phyloP scores from a whole-genome alignment of 35 echinoderm and acorn worm species.

The Lytechinus variegatus region DNA sequence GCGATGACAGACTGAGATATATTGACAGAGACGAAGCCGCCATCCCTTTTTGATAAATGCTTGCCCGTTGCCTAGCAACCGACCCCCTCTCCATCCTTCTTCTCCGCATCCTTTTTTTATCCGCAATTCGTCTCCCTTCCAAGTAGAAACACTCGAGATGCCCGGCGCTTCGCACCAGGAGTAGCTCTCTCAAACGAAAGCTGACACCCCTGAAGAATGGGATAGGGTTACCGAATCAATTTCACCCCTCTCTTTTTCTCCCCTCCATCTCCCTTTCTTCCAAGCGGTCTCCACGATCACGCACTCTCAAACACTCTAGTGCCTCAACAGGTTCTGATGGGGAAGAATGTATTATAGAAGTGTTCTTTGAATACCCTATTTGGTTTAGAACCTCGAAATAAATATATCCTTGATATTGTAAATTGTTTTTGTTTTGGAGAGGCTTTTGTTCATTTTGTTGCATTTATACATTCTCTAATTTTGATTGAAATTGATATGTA shows the following conservation, averaged over 20 bases:
- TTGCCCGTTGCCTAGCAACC: background rate
- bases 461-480: too few relatives aligned
- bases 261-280: background rate
- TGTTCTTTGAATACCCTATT: background rate
- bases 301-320: background rate
- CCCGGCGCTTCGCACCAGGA: background rate
- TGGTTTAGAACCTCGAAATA: background rate
- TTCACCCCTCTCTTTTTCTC: background rate
- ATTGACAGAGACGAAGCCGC: background rate
- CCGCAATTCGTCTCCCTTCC: background rate
- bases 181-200: background rate
- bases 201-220: background rate
- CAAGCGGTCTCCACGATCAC: background rate
- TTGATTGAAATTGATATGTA: too few relatives aligned
- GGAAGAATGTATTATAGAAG: background rate
- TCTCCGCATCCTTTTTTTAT: background rate
- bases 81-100: background rate
- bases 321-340: background rate
- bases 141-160: background rate
- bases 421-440: background rate
- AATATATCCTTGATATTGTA: background rate
- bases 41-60: background rate
- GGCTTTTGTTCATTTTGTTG: too few relatives aligned
- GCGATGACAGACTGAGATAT: background rate
- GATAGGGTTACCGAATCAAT: conserved; percentile 3